These are phyloP conservation scores for Subanguina moxae DNA, from an alignment of 1,140 invertebrate species.

Conservation along the genomic window DNA sequence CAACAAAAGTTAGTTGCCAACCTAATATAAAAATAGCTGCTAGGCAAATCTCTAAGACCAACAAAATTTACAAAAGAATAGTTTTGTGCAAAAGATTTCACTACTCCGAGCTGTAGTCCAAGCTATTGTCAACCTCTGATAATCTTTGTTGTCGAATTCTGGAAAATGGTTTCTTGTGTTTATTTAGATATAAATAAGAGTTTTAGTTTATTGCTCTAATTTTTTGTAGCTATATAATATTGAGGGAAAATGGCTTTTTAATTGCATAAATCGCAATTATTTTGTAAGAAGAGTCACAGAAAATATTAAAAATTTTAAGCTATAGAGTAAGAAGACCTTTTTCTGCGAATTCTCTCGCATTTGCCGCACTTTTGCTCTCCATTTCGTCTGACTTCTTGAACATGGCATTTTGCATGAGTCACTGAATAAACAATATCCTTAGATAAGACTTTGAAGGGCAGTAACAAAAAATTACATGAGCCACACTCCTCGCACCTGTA, in stretches of 20 bases:
- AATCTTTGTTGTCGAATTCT: neutral
- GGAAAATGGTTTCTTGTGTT: too few species aligned
- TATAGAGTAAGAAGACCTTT: slow-evolving; percentile 25
- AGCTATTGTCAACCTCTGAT: neutral
- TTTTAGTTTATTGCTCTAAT: neutral
- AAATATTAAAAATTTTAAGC: neutral
- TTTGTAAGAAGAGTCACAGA: neutral
- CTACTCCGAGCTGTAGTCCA: slow-evolving; percentile 4
- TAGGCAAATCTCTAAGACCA: too few species aligned
- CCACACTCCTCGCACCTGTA: slow-evolving; percentile 38
- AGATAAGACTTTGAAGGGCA: too few species aligned
- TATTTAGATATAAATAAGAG: neutral
- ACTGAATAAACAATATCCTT: neutral
- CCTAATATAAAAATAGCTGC: too few species aligned
- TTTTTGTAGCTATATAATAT: too few species aligned
- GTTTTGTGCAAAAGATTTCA: too few species aligned
- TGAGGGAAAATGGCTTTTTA: too few species aligned
- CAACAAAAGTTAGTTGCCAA: too few species aligned
- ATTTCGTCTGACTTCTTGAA: slow-evolving; percentile 13
- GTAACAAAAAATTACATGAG: too few species aligned
- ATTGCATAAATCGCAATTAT: neutral
- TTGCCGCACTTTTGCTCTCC: slow-evolving; percentile 9
- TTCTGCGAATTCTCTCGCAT: slow-evolving; percentile 27
- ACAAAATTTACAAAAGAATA: too few species aligned
- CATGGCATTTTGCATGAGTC: slow-evolving; percentile 35